Percentiles rank a stretch among this genome's conserved stretches.
Evolutionary conservation across 2,113 vertebrate species (phyloP).

Genomic region (Pelodiscus sinensis): DNA sequence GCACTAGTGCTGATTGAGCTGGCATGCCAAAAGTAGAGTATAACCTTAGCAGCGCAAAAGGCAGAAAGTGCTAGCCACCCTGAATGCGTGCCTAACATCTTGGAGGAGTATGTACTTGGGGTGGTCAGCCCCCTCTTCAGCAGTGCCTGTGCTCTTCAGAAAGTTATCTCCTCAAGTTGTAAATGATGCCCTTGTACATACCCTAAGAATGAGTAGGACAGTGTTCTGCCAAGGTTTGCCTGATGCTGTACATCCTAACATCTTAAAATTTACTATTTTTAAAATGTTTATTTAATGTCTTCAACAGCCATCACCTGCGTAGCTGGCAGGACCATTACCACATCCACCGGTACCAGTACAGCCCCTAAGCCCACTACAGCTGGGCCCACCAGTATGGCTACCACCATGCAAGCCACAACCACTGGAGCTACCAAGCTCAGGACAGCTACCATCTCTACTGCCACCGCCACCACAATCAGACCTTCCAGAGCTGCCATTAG

Average conservation of each 20-base stretch:
- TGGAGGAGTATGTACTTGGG: not conserved
- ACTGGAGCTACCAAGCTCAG: not conserved
- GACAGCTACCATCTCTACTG: not conserved
- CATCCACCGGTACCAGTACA: not conserved
- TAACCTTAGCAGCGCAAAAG: not conserved
- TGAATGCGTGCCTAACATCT: not conserved
- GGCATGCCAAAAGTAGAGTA: not conserved
- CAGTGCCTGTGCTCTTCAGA: not conserved
- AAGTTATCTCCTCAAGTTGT: not conserved
- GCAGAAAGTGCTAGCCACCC: not conserved
- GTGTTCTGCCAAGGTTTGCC: not conserved
- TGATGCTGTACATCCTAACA: not conserved
- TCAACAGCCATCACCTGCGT: not conserved
- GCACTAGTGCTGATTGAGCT: not conserved
- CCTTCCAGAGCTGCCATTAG: not conserved
- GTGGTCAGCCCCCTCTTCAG: not conserved
- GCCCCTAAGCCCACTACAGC: not conserved
- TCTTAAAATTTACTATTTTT: not conserved
- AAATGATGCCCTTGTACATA: not conserved
- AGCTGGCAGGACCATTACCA: not conserved
- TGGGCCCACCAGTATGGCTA: not conserved
- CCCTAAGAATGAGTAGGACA: not conserved
- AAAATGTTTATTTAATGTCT: not conserved
- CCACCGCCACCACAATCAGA: not conserved
- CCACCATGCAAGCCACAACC: not conserved